Base-by-base conservation (phyloP, 2,888 invertebrate species). In the Lottia scabra region DNA sequence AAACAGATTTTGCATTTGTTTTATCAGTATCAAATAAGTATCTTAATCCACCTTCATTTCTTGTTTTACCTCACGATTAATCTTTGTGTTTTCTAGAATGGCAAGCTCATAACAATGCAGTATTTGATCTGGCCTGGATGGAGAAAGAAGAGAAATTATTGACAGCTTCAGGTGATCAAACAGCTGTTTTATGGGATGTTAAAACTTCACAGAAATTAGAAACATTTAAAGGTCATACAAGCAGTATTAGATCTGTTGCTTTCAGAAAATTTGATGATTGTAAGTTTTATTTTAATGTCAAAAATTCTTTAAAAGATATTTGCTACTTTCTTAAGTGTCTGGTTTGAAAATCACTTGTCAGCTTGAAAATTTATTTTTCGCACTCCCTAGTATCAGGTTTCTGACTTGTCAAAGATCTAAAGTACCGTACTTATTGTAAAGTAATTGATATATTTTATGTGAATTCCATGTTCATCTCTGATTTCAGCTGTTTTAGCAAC, bases 71-170 rank as follows among this genome's bases (percentile, higher is more conserved):
- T 30, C 30, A 30, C 1, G 10, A 38, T 38, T 5, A 38, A 8
- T 38, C 30, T 6, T 30, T 38, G 8, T 38, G 15, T 63, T 46
- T 72, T 76, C 15, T 78, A 89, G 88, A 84, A 23, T 89, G 87
- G 86, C 76, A 81, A 27, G 86, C 86, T 13, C 97, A 97, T 89
- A 92, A 92, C 83, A 96, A 97, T 91, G 96, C 96, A 0, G 94
- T 97, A 45, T 97, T 96, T 87, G 96, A 97, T 88, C 87, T 97
- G 69, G 94, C 94, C 0, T 97, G 97, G 97, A 93, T 94, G 90
- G 94, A 94, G 0, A 92, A 92, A 0, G 92, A 93, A 48, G 83
- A 92, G 93, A 92, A 94, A 56, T 91, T 97, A 73, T 93, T 96
- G 0, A 96, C 96, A 5, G 96, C 94, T 0, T 95, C 96, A 64